Base-by-base conservation (phyloP, 2,888 invertebrate species). In the Leucophenga maculata region DNA sequence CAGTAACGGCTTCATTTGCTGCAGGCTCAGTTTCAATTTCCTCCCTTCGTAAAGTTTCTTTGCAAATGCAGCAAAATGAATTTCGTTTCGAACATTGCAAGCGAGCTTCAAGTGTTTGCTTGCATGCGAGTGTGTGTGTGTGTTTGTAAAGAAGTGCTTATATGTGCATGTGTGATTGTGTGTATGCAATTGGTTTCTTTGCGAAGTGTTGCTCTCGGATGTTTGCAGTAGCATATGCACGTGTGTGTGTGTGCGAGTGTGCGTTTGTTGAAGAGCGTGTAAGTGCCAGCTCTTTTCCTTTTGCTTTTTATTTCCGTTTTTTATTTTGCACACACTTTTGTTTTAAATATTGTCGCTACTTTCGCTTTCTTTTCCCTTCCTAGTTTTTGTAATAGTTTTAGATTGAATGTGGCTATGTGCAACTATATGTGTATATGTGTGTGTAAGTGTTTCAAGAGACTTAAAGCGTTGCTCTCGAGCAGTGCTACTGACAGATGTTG, bases 1-100 rank as follows among this genome's bases (percentile, higher is more conserved):
- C 44, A 39, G 18, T 60, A 18, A 60, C 26, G 18, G 60, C 60
- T 60, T 60, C 60, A 60, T 60, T 60, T 60, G 60, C 60, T 44
- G 60, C 60, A 60, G 60, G 60, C 60, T 57, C n/a, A 26, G 44
- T 18, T 60, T 44, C 16, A n/a, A 18, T 50, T 50, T 50, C 60
- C 31, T 60, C 26, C 22, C 26, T 57, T 57, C 13, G 14, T 13
- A 50, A 50, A 50, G 50, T 26, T 55, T n/a, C 26, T 26, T 44
- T 39, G 44, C 60, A 16, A 39, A 39, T 57, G 26, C 60, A 44
- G 18, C 11, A 11, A 32, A 16, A 44, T 39, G 16, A 18, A 13
- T 44, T 60, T 44, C 60, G 18, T 32, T 60, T 13, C 9, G 20
- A 60, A 18, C 44, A 1, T 57, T 22, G 57, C 14, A 31, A 16